phyloP scores from a whole-genome alignment of 2,797 vertebrate genomes.

The Psittacula echo region DNA sequence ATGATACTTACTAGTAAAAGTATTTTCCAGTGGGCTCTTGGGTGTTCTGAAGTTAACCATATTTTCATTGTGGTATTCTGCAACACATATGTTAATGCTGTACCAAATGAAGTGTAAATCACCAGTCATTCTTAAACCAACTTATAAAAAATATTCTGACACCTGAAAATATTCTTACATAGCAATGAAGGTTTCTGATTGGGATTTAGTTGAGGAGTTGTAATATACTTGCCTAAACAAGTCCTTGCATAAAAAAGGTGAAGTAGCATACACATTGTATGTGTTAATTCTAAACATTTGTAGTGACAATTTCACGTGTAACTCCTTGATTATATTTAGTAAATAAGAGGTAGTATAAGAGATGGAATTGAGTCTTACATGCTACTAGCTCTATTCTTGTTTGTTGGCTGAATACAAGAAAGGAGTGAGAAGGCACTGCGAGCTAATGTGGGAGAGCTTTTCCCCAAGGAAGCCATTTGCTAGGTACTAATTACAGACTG shows the following conservation, averaged over 20 bases:
- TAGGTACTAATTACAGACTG: not conserved
- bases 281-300: not conserved
- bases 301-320: not conserved
- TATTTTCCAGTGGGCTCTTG: not conserved
- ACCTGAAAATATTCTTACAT: not conserved
- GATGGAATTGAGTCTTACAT: not conserved
- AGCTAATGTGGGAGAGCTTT: not conserved
- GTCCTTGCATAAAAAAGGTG: not conserved
- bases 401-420: not conserved
- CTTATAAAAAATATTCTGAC: not conserved
- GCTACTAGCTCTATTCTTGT: not conserved
- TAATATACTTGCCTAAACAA: not conserved
- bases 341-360: not conserved
- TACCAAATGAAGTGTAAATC: not conserved
- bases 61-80: not conserved
- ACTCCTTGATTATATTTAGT: not conserved
- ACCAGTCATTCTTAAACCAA: not conserved
- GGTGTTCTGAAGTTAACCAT: not conserved
- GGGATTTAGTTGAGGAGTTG: not conserved
- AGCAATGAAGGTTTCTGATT: not conserved
- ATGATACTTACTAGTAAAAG: not conserved
- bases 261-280: not conserved
- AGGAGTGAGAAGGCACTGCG: not conserved
- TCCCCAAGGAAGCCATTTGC: not conserved
- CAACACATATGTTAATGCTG: not conserved